These are phyloP conservation scores for Pemphredon lugubris DNA, from an alignment of 2,888 invertebrate genomes.

Conservation along the genomic window DNA sequence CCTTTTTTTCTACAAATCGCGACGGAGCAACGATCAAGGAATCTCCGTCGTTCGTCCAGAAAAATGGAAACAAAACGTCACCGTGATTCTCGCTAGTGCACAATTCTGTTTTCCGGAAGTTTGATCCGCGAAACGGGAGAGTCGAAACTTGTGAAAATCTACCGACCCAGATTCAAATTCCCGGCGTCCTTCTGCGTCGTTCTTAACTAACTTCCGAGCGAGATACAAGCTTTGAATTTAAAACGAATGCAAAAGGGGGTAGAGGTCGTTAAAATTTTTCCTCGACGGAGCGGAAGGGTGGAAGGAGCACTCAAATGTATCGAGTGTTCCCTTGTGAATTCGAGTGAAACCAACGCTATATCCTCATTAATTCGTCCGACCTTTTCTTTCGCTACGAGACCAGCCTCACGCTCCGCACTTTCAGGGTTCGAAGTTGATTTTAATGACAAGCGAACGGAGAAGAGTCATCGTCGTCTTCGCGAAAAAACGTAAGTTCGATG, in stretches of 20 bases:
- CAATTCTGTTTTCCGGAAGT: constrained; percentile 1
- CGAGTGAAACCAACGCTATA: too few species aligned
- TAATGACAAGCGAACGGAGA: too few species aligned
- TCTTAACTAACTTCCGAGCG: constrained; percentile 34
- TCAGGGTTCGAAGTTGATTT: too few species aligned
- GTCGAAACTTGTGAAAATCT: constrained; percentile 23
- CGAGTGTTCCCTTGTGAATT: too few species aligned
- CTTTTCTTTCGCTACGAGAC: too few species aligned
- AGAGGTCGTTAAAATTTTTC: constrained; percentile 5
- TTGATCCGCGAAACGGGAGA: neutral
- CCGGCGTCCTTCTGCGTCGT: neutral
- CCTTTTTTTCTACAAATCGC: neutral
- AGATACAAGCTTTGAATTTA: constrained; percentile 15
- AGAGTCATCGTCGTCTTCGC: too few species aligned
- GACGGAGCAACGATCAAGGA: neutral
- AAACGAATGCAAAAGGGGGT: constrained; percentile 3
- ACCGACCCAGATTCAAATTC: constrained; percentile 35
- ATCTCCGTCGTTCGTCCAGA: neutral
- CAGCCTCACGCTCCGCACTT: too few species aligned
- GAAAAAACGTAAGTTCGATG: too few species aligned
- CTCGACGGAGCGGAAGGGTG: too few species aligned
- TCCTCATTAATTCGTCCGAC: too few species aligned
- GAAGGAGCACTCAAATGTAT: too few species aligned
- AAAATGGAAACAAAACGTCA: neutral
- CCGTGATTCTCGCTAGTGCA: neutral